Evolutionary conservation across 2,888 invertebrate species (phyloP).

Genomic region (Helicoverpa assulta): DNA sequence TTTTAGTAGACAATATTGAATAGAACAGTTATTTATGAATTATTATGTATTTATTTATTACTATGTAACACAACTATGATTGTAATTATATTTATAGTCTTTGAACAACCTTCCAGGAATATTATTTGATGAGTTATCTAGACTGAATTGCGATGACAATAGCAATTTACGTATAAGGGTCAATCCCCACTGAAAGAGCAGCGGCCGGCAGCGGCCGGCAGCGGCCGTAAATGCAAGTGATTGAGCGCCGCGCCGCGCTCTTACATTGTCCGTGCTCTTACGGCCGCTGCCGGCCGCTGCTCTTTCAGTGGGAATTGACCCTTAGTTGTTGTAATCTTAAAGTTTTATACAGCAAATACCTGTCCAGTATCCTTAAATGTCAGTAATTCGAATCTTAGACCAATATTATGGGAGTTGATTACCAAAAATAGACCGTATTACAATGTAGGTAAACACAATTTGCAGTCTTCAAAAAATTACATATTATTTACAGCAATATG

Average conservation of each 20-base stretch:
- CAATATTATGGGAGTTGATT: neutral
- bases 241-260: too few relatives aligned
- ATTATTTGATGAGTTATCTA: neutral
- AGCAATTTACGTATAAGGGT: too few relatives aligned
- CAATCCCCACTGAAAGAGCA: too few relatives aligned
- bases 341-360: neutral
- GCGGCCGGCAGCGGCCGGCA: too few relatives aligned
- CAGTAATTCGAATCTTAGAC: neutral
- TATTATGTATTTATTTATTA: slow-evolving; percentile 18
- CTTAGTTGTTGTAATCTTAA: neutral
- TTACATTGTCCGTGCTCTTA: too few relatives aligned
- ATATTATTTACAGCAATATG: slow-evolving; percentile 1
- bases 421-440: neutral
- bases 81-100: slow-evolving; percentile 15
- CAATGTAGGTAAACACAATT: neutral
- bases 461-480: neutral
- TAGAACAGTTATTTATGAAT: slow-evolving; percentile 15
- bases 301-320: too few relatives aligned
- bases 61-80: slow-evolving; percentile 26
- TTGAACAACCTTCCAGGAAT: neutral
- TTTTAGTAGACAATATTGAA: slow-evolving; percentile 14
- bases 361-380: neutral
- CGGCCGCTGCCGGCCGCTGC: too few relatives aligned
- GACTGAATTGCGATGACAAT: too few relatives aligned
- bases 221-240: too few relatives aligned